Evolutionary conservation across 2,888 invertebrate species (phyloP), one percentile per base, ranked within the genome.

Genomic region (Parnassius orleans): DNA sequence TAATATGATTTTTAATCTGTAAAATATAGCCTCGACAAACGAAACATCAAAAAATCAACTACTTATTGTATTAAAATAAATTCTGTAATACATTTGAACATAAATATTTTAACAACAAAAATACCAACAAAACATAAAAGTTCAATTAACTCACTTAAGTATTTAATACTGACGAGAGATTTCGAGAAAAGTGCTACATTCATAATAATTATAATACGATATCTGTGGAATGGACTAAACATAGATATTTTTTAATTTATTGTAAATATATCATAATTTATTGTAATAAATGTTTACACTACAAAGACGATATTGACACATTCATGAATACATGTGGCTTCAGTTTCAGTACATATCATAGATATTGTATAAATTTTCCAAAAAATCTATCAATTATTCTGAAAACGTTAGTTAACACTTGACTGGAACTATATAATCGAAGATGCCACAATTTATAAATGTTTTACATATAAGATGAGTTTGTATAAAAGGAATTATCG

Each of bases 261-360:
- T 67, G 65, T 68, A 67, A 67, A 67, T 56, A 67, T 43, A 62
- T 67, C 68, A 15, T 67, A 68, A 68, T 51, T 12, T n/a, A n/a
- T n/a, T n/a, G n/a, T n/a, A n/a, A n/a, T n/a, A n/a, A n/a, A n/a
- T n/a, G n/a, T 65, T 51, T 55, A 65, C 50, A 60, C 24, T 57
- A 41, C 33, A 48, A 52, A 64, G 56, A 48, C 33, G 53, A 53
- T 33, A 33, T 60, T 56, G 53, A 53, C 43, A 57, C 52, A 7
- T 46, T 10, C 10, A 52, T 19, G n/a, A 14, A 53, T 12, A 52
- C 41, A 47, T 9, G 47, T 33, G 43, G 56, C 15, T 57, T 50
- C n/a, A 52, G 15, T 57, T 52, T 44, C 15, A 44, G 53, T 43
- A 10, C 15, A 53, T n/a, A n/a, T 33, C 11, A 57, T 46, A 62